A percentile compares a stretch with the other conserved stretches of the same genome.
phyloP scores from a whole-genome alignment of 1,140 invertebrate species.

The Atta texana region DNA sequence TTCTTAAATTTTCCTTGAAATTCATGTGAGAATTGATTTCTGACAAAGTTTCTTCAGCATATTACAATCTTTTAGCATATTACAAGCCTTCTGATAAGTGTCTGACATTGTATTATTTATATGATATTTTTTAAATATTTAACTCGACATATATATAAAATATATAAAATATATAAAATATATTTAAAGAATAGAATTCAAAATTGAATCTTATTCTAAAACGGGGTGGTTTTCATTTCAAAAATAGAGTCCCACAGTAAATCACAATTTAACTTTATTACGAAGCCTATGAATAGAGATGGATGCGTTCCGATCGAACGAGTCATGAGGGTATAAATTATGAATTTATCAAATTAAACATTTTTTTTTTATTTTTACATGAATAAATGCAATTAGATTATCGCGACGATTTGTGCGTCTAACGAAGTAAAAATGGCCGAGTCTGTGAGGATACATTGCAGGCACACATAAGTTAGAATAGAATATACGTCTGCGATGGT shows the following conservation, averaged over 20 bases:
- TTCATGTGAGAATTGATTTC: too few species aligned
- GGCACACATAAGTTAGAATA: neutral
- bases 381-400: neutral
- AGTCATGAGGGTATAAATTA: neutral
- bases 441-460: neutral
- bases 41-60: too few species aligned
- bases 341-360: conserved; percentile 32
- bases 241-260: neutral
- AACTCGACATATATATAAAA: too few species aligned
- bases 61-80: too few species aligned
- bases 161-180: too few species aligned
- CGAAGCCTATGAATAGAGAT: neutral
- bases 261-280: neutral
- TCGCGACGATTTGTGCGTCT: neutral
- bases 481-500: neutral
- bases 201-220: neutral
- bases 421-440: neutral
- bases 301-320: neutral
- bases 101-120: too few species aligned
- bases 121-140: too few species aligned
- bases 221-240: neutral
- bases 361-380: too few species aligned
- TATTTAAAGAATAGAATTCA: neutral
- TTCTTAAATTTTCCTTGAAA: too few species aligned
- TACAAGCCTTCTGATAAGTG: too few species aligned